Conservation (phyloP, 1,140 invertebrate species). For the Melanaphis sacchari region DNA sequence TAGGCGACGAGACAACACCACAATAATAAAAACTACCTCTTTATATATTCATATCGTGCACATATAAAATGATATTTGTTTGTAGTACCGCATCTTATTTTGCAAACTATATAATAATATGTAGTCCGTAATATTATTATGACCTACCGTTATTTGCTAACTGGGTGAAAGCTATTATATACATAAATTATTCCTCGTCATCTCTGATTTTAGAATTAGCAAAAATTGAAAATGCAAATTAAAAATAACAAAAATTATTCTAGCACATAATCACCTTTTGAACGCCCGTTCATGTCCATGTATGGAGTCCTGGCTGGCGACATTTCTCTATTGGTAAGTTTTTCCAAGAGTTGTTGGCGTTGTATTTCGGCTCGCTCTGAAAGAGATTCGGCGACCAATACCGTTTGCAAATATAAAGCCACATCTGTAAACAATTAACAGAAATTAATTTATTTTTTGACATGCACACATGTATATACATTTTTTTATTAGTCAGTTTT, state of each 20-base stretch:
- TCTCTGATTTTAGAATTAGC: not conserved
- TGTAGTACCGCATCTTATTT: not conserved
- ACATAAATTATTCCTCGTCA: not conserved
- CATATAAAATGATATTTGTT: not conserved
- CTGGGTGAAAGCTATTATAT: not conserved
- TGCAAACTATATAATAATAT: not conserved
- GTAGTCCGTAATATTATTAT: too few species aligned
- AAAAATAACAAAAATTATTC: not conserved
- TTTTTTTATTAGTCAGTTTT: not conserved
- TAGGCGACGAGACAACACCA: constrained; percentile 11
- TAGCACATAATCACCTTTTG: constrained; percentile 20
- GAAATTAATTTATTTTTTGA: not conserved
- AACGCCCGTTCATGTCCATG: constrained; percentile 44
- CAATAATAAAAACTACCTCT: constrained; percentile 6
- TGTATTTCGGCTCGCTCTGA: constrained; percentile 44
- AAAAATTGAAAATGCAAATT: not conserved
- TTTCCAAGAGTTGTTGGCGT: constrained; percentile 25
- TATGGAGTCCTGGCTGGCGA: constrained; percentile 2
- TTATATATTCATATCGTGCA: not conserved
- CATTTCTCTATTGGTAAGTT: constrained; percentile 34
- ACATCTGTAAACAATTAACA: constrained; percentile 25
- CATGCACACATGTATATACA: not conserved
- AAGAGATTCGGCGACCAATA: constrained; percentile 21
- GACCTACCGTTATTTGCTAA: not conserved
- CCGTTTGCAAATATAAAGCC: constrained; percentile 35